Base-by-base conservation (phyloP, 1,140 invertebrate species). In the Campoletis sonorensis region DNA sequence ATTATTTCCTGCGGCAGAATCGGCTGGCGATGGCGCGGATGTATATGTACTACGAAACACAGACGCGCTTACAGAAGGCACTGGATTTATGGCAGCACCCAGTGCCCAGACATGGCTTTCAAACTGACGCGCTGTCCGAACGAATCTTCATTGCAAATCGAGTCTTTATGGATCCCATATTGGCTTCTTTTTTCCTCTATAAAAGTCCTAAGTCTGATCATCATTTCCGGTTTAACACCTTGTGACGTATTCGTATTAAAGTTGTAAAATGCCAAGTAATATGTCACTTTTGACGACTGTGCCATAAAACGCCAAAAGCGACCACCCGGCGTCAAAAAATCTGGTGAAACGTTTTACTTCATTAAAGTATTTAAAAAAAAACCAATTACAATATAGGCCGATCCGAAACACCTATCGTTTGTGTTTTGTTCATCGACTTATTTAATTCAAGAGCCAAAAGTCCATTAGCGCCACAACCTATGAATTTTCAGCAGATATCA, bases 1-100 rank as follows among this genome's bases (percentile, higher is more conserved):
- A 87, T 88, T 88, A 89, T 88, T 88, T 87, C 82, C 77, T 49
- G 71, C 58, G 49, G 37, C 81, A 83, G 67, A 40, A 72, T 68
- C 75, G 76, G 21, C 73, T 72, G 30, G 64, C 72, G 75, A 76
- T 72, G 51, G 51, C 18, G 18, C 33, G 79, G 54, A 18, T 78
- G 21, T 21, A 70, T 21, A 70, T 67, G 15, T 40, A 27, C 58
- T 68, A 33, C 51, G n/a, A 15, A 54, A n/a, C 71, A 5, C 30
- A 49, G 16, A 51, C 45, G 23, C 7, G 23, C 7, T 54, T 76
- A 76, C 16, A 27, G 37, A 64, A 64, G 11, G 23, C 23, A 64
- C 33, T 23, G 40, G 49, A 33, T 64, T 15, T 68, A 45, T 49
- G 26, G 1, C 30, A 54, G 26, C 27, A 7, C 18, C 2, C 40